Evolutionary conservation across 1,140 invertebrate species (phyloP).

Genomic region (Ceratina japonica): DNA sequence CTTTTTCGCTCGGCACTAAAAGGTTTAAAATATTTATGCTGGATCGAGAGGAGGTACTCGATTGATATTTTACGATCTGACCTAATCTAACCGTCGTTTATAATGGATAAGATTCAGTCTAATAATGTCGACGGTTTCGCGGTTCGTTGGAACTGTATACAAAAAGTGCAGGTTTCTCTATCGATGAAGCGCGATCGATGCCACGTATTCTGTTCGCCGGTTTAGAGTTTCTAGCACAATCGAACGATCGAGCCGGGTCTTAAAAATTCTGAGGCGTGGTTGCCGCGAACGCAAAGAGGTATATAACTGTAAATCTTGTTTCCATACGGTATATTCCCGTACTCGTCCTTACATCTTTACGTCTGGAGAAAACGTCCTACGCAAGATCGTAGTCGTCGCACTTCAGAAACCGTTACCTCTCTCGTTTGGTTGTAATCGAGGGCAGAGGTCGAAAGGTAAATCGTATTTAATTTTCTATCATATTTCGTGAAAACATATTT

Average conservation of each 20-base stretch:
- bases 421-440: neutral
- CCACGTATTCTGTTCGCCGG: neutral
- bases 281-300: conserved; percentile 13
- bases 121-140: no score
- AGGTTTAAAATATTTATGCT: no score
- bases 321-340: neutral
- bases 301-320: conserved; percentile 53
- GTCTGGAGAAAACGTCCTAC: conserved; percentile 18
- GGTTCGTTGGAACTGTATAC: neutral
- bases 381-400: neutral
- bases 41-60: no score
- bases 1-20: no score
- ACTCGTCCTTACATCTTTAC: conserved; percentile 24
- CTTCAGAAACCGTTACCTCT: conserved; percentile 22
- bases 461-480: no score
- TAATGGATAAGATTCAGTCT: no score
- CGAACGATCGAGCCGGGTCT: neutral
- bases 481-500: neutral
- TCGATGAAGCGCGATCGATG: neutral
- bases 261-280: neutral
- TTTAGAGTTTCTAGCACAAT: neutral
- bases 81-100: no score
- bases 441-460: neutral
- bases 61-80: no score
- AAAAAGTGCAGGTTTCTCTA: neutral